These are phyloP conservation scores for Microctenopoma steveboyesi DNA, from an alignment of 2,797 vertebrate genomes.

Conservation along the genomic window DNA sequence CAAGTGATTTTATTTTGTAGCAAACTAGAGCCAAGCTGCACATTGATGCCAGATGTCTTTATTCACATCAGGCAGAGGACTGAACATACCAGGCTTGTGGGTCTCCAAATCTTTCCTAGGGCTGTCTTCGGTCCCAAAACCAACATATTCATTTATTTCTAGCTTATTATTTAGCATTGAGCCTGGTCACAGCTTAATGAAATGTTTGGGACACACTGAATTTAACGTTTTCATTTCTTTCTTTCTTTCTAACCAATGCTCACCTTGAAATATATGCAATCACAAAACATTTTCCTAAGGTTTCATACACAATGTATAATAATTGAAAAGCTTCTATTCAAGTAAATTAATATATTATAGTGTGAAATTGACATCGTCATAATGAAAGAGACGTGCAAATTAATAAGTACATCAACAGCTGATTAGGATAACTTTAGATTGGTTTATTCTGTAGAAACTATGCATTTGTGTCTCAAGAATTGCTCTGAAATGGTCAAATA, in stretches of 20 bases:
- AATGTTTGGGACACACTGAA: not conserved
- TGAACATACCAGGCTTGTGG: not conserved
- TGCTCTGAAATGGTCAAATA: not conserved
- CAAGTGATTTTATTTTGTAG: constrained; percentile 33
- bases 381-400: not conserved
- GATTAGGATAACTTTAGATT: not conserved
- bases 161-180: constrained; percentile 9
- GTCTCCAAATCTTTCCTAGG: constrained; percentile 13
- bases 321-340: not conserved
- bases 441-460: constrained; percentile 14
- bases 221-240: not conserved
- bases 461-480: constrained; percentile 4
- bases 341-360: not conserved
- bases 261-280: not conserved
- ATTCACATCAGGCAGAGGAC: constrained; percentile 29
- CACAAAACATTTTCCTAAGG: not conserved
- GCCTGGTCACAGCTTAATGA: constrained; percentile 3
- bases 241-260: no score
- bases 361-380: not conserved
- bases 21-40: constrained; percentile 29
- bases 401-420: not conserved
- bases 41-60: constrained; percentile 36
- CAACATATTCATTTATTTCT: not conserved
- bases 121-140: constrained; percentile 7
- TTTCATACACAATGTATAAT: not conserved